Conservation (phyloP, 2,888 invertebrate species). For the Galeopsomyia nigrocyanea region DNA sequence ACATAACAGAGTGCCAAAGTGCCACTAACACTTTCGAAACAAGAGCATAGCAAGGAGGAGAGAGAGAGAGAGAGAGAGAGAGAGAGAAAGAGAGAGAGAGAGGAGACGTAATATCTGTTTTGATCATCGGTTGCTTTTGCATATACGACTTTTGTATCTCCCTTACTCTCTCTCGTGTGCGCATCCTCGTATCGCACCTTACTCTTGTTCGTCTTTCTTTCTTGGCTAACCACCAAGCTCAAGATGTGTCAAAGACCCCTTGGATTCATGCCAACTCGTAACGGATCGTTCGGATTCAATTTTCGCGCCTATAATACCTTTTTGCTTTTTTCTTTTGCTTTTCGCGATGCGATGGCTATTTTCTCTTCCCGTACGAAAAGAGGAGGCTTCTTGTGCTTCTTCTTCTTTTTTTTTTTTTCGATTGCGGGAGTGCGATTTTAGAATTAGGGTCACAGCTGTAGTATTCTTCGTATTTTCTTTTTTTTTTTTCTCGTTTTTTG, state of each 20-base stretch:
- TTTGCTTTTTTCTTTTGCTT: too few relatives aligned
- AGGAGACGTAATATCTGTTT: too few relatives aligned
- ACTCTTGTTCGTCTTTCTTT: conserved; percentile 17
- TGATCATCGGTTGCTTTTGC: too few relatives aligned
- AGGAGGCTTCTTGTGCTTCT: neutral
- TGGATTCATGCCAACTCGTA: conserved; percentile 49
- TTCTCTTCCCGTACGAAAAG: neutral
- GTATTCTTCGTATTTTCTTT: conserved; percentile 10
- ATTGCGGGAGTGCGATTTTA: conserved; percentile 9
- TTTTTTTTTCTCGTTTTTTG: too few relatives aligned
- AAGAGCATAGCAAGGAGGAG: too few relatives aligned
- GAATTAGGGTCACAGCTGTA: conserved; percentile 24
- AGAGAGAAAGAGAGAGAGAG: too few relatives aligned
- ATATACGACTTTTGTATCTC: neutral
- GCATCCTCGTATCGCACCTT: too few relatives aligned
- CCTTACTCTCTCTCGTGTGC: too few relatives aligned
- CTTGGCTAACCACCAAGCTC: conserved; percentile 57
- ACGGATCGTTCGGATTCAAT: conserved; percentile 29
- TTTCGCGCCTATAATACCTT: conserved; percentile 19
- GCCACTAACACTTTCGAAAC: too few relatives aligned
- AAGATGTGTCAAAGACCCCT: conserved; percentile 62
- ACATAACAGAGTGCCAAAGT: too few relatives aligned
- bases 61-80: too few relatives aligned
- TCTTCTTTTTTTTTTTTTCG: conserved; percentile 26
- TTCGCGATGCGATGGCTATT: too few relatives aligned